Base-by-base conservation (phyloP, 2,888 invertebrate genomes). In the Rhogogaster chlorosoma region DNA sequence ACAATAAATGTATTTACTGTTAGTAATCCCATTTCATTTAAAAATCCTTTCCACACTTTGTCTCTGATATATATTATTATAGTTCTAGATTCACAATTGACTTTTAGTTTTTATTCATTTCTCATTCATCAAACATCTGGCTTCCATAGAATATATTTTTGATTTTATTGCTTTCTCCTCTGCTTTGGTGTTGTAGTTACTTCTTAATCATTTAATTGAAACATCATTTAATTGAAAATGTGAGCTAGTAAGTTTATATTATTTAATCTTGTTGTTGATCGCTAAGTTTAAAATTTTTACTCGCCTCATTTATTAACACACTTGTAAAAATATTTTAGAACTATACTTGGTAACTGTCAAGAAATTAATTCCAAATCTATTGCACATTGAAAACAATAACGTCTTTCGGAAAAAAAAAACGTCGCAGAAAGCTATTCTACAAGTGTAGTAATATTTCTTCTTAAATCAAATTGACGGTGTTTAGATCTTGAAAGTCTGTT, bases 1-100 rank as follows among this genome's bases (percentile, higher is more conserved):
- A 90, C 92, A 93, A 93, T 93, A 93, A 93, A 93, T 92, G 92
- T 91, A 91, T 93, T 91, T 91, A 91, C 92, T 92, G 91, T 92
- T 93, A 83, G 67, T 89, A 92, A 92, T 89, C 88, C 92, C 92
- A 92, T 92, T 93, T 93, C 92, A 93, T 93, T 93, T 92, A 92
- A 89, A 89, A 88, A 88, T 89, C 90, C 90, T 88, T 86, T 87
- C 88, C 88, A 86, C 86, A 75, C 36, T 84, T 71, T 73, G 45
- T 78, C 61, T 70, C 26, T 26, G 53, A 38, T 75, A 29, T 75
- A 29, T 22, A 77, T 64, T 75, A 64, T 32, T 64, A 45, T 83
- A 49, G 26, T 45, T 67, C 45, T 83, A 26, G 0, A 29, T 83
- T 67, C 42, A 80, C 61, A 36, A n/a, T 67, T n/a, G 7, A n/a